Base-by-base conservation (phyloP, 2,888 invertebrate species). In the Cataglyphis altisquamis region DNA sequence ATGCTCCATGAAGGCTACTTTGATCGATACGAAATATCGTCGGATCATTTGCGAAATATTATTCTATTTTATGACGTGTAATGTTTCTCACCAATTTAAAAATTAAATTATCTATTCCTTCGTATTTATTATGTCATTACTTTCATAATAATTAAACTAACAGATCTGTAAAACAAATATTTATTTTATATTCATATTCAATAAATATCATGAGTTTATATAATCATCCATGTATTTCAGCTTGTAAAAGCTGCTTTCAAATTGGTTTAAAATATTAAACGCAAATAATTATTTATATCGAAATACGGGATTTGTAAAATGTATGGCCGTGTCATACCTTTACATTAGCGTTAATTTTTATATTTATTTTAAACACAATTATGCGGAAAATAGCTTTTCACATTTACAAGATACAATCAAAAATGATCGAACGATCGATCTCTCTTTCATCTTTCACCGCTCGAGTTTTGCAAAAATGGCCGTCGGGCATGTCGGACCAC, bases 401-500 rank as follows among this genome's bases (percentile, higher is more conserved):
- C 3, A 55, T 52, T 64, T 36, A 75, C 12, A 8, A 48, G 25
- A 77, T 39, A 66, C n/a, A 77, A 25, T 63, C 63, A 64, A 60
- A 45, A 45, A 78, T 36, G 29, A 66, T 70, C 60, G 41, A 9
- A 64, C 36, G 64, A 52, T 52, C 36, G 18, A 72, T 62, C 36
- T 18, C 10, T 70, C 15, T 70, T 36, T 80, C 45, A 12, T 15
- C n/a, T 67, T 55, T 67, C 29, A 67, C 39, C 48, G 48, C 55
- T 41, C 15, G 64, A 87, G 75, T 88, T 84, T 82, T 87, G 80
- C 81, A 84, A 88, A 89, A 74, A 67, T 64, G 66, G 39, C 39
- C 82, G 75, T 36, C 75, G 39, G 83, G 80, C 74, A 85, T n/a
- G 62, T 70, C 74, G 48, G 64, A 67, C 57, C 48, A 73, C 32